Conservation (phyloP, 2,888 invertebrate genomes). For the Adelognathus sp. region DNA sequence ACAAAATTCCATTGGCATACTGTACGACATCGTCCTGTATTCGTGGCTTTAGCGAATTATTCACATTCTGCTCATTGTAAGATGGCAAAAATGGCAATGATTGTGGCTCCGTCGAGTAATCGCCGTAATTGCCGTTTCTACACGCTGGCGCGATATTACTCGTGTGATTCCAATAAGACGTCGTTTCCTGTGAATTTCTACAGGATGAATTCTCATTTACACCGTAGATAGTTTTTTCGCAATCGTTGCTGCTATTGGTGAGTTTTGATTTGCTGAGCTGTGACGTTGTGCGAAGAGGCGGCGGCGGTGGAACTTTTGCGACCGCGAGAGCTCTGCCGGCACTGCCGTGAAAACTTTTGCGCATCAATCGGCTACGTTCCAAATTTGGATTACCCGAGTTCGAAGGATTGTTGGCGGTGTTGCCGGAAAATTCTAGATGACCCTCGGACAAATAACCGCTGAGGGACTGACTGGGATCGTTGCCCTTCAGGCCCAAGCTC, state of each 20-base stretch:
- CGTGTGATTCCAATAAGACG: conserved; percentile 74
- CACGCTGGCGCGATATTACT: conserved; percentile 56
- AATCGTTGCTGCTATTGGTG: conserved; percentile 81
- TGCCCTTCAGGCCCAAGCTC: conserved; percentile 86
- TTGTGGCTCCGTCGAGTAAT: conserved; percentile 83
- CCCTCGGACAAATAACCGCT: conserved; percentile 94
- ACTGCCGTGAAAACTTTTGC: conserved; percentile 94
- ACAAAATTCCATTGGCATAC: conserved; percentile 81
- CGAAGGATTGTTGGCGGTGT: conserved; percentile 76
- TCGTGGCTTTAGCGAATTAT: conserved; percentile 66
- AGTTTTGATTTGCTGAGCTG: conserved; percentile 88
- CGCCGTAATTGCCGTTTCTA: conserved; percentile 70
- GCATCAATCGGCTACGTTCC: conserved; percentile 93
- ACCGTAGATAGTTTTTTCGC: conserved; percentile 69
- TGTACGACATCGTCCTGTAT: conserved; percentile 81
- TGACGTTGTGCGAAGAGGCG: conserved; percentile 93
- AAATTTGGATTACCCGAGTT: conserved; percentile 90
- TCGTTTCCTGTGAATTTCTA: conserved; percentile 81
- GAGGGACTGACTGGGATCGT: conserved; percentile 84
- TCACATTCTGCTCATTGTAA: conserved; percentile 79
- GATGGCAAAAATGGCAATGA: conserved; percentile 85
- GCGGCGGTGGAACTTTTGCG: conserved; percentile 92
- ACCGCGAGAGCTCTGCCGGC: conserved; percentile 91
- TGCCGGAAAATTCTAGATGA: conserved; percentile 89
- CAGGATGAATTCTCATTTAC: conserved; percentile 63